Evolutionary conservation across 1,140 invertebrate species (phyloP).

Genomic region (Drosophila elegans): DNA sequence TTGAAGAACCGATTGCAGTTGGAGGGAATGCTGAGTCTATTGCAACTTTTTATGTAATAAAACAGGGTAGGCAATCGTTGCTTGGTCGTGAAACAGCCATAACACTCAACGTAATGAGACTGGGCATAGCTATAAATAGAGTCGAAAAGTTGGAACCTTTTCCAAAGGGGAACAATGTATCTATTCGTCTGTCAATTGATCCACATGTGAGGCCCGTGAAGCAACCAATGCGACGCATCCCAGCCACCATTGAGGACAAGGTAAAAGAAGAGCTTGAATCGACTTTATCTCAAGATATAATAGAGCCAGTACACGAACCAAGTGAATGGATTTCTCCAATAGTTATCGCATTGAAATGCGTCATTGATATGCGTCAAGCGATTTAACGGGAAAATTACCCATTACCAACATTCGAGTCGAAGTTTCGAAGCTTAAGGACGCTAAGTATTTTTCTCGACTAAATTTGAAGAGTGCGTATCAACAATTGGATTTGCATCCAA

Average conservation of each 20-base stretch:
- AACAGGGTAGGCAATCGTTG: not conserved
- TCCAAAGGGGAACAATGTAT: not conserved
- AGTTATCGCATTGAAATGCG: conserved; percentile 18
- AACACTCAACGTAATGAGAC: not conserved
- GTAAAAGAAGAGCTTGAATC: conserved; percentile 1
- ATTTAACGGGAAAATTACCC: conserved; percentile 5
- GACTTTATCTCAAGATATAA: conserved; percentile 6
- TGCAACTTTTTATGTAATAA: conserved; percentile 3
- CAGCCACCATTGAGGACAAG: conserved; percentile 1
- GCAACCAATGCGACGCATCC: not conserved
- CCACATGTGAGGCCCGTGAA: not conserved
- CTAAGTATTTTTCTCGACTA: conserved; percentile 1
- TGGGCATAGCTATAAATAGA: not conserved
- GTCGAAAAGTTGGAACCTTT: conserved; percentile 13
- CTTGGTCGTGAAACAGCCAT: conserved; percentile 2
- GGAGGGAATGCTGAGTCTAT: conserved; percentile 4
- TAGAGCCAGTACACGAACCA: not conserved
- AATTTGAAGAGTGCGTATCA: conserved; percentile 20
- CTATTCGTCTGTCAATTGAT: conserved; percentile 3
- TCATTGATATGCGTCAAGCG: not conserved
- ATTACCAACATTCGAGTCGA: conserved; percentile 8
- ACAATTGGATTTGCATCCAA: conserved; percentile 8
- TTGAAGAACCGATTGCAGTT: conserved; percentile 12
- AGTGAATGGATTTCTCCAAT: conserved; percentile 10
- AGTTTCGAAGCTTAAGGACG: conserved; percentile 13